Percentiles rank a stretch among this genome's conserved stretches.
Conservation (phyloP, 2,888 invertebrate genomes). For the Salticus scenicus region DNA sequence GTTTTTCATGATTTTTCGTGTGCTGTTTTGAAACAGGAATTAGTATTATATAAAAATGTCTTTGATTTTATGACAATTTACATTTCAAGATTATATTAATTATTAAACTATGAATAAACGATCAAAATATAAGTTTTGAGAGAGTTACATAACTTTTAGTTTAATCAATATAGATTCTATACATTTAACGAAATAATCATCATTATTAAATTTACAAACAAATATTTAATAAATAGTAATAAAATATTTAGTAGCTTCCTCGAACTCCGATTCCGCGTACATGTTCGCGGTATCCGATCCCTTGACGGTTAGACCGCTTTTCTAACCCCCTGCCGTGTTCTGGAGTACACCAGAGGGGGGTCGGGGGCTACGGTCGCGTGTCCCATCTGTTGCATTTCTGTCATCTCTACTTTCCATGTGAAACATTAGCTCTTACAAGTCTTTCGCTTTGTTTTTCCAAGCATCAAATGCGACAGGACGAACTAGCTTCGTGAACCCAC, state of each 20-base stretch:
- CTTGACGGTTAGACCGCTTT: conserved; percentile 35
- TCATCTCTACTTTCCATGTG: neutral
- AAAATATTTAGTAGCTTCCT: neutral
- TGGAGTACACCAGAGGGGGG: conserved; percentile 38
- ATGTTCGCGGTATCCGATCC: neutral
- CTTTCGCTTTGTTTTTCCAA: conserved; percentile 55
- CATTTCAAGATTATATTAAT: too few relatives aligned
- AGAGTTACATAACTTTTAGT: too few relatives aligned
- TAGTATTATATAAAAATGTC: too few relatives aligned
- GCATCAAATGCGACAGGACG: conserved; percentile 30
- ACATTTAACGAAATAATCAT: too few relatives aligned
- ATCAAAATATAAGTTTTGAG: too few relatives aligned
- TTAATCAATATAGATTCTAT: too few relatives aligned
- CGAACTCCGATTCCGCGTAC: neutral
- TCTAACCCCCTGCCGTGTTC: conserved; percentile 48
- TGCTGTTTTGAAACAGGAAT: too few relatives aligned
- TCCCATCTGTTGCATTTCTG: conserved; percentile 66
- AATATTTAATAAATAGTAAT: too few relatives aligned
- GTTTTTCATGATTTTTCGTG: too few relatives aligned
- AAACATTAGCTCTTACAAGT: conserved; percentile 31
- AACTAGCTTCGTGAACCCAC: neutral
- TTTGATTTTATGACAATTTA: too few relatives aligned
- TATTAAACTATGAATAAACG: too few relatives aligned
- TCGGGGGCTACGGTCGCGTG: conserved; percentile 44
- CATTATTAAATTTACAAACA: too few relatives aligned